Evolutionary conservation across 2,797 vertebrate species (phyloP), one percentile per base, ranked within the genome.

Genomic region (Chaenodraco wilsoni): DNA sequence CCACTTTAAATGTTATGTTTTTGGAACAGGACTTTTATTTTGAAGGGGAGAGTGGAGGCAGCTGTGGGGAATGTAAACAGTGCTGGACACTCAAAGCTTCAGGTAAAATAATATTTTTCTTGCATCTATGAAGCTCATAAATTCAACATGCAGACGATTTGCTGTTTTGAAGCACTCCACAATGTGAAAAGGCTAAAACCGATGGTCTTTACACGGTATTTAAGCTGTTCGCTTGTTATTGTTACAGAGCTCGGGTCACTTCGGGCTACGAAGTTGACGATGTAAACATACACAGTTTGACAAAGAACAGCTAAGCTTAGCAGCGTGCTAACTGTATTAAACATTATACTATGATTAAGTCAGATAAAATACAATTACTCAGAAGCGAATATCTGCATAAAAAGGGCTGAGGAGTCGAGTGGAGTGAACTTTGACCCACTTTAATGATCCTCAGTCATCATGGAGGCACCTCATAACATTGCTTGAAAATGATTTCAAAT

Each of bases 391-490:
- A 50, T 51, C 1, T 60, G 48, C 5, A 11, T 2, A 40, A 13
- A 23, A 44, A 27, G 1, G 2, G 33, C 27, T 2, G 44, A 3
- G 4, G 15, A 71, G 2, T 23, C 23, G 23, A 23, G 13, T 10
- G 4, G 1, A 15, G 17, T 87, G 78, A 91, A 62, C 89, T 88
- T 85, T 89, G 76, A 85, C 85, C 84, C 61, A 80, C 21, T 79
- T 81, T 1, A 21, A 6, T 51, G 21, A 2, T 37, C 46, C 2
- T 4, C 7, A 3, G 33, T 16, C 15, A 37, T 37, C 33, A 37
- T 23, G 21, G 2, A 31, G 31, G 63, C n/a, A 9, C 16, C 11
- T 21, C 10, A 49, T 48, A 11, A n/a, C 14, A n/a, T 14, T 48
- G n/a, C 1, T 45, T 33, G 14, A 2, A 23, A 41, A 37, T 9